phyloP scores from a whole-genome alignment of 1,140 invertebrate species.

The Protaetia brevitarsis region DNA sequence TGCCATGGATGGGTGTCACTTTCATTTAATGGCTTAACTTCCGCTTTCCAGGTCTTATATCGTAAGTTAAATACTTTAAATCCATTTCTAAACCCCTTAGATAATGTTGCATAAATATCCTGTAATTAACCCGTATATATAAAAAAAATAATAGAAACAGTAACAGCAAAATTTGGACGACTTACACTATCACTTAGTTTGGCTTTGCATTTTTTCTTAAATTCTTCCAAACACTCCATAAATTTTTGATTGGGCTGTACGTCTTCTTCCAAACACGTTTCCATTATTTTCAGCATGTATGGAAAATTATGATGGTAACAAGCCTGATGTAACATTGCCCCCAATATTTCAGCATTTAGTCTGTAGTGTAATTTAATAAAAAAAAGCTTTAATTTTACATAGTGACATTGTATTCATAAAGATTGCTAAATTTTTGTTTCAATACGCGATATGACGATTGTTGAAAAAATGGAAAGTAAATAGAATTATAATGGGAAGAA shows the following conservation, averaged over 20 bases:
- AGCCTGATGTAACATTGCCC: slow-evolving; percentile 64
- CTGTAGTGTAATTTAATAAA: slow-evolving; percentile 41
- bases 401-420: no score
- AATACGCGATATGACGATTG: no score
- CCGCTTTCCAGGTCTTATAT: slow-evolving; percentile 53
- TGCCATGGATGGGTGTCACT: slow-evolving; percentile 60
- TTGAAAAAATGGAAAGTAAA: no score
- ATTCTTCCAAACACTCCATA: slow-evolving; percentile 56
- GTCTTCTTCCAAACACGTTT: slow-evolving; percentile 58
- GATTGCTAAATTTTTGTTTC: no score
- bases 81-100: slow-evolving; percentile 43
- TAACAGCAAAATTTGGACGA: background rate
- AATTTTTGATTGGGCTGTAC: slow-evolving; percentile 59
- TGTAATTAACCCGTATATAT: slow-evolving; percentile 22
- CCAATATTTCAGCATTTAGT: slow-evolving; percentile 70
- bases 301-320: slow-evolving; percentile 56
- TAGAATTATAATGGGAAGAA: no score
- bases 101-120: slow-evolving; percentile 44
- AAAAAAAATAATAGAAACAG: background rate
- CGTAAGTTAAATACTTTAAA: slow-evolving; percentile 49
- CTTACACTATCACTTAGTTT: slow-evolving; percentile 52
- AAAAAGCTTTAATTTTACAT: no score
- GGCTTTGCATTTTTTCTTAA: slow-evolving; percentile 49
- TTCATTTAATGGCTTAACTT: slow-evolving; percentile 53
- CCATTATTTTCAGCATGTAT: slow-evolving; percentile 67